phyloP scores from a whole-genome alignment of 2,113 vertebrate species.

The Plecotus auritus region DNA sequence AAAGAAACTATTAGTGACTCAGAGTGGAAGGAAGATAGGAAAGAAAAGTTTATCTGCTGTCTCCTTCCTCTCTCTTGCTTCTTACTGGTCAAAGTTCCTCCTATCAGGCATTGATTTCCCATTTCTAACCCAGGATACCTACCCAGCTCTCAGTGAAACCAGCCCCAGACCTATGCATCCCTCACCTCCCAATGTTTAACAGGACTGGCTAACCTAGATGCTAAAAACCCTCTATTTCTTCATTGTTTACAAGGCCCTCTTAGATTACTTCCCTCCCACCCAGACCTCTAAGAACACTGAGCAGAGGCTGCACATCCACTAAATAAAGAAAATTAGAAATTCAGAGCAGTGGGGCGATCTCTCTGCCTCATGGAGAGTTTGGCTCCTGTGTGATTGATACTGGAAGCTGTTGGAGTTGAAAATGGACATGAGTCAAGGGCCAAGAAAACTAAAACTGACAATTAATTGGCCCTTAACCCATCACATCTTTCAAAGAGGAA shows the following conservation, averaged over 20 bases:
- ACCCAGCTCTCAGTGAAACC: not conserved
- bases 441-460: conserved; percentile 72
- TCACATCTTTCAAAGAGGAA: conserved; percentile 52
- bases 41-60: not conserved
- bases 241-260: not conserved
- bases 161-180: not conserved
- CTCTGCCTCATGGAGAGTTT: conserved; percentile 52
- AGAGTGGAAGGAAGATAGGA: not conserved
- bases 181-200: not conserved
- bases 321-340: conserved; percentile 4
- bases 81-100: not conserved
- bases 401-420: conserved; percentile 66
- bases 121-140: not conserved
- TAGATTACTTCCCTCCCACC: not conserved
- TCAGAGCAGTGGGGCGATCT: not conserved
- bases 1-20: not conserved
- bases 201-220: not conserved
- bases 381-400: conserved; percentile 67
- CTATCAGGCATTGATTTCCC: not conserved
- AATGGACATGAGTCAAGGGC: conserved; percentile 55
- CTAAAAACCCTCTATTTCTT: not conserved
- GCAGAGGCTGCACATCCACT: not conserved
- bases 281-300: not conserved
- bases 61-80: not conserved
- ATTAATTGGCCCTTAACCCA: conserved; percentile 66